Evolutionary conservation across 2,888 invertebrate genomes (phyloP), one percentile per base, ranked within the genome.

Genomic region (Uropetala carovei): DNA sequence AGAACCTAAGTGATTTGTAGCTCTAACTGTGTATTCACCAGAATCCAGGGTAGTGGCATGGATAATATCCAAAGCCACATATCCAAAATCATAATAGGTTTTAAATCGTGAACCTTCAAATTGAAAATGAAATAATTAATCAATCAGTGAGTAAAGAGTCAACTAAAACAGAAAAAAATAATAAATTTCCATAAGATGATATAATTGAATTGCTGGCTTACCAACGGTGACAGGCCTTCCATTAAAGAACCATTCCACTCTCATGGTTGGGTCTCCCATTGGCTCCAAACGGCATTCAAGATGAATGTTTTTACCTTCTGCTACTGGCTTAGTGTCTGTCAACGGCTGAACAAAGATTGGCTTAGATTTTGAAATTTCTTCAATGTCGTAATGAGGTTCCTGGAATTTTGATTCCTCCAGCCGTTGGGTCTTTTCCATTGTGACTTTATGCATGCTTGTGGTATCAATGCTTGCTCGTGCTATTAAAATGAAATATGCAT

Each of bases 21-120:
- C 99, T 93, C 98, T 96, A 83, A 97, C 98, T 0, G 98, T 99
- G 94, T 99, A 99, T 95, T 98, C 98, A 92, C 99, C 99, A 68
- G 98, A 97, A 95, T 99, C 99, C 93, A 98, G 96, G n/a, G 98
- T 97, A 92, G 98, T 98, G 30, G 98, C 97, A 94, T 99, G 98
- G 93, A 99, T 97, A 93, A 99, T 99, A 94, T 99, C 99, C 93
- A 99, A 95, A 68, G 99, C 99, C 92, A 99, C 99, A 95, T 98
- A 99, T 27, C 99, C 99, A 95, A 99, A 99, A 94, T 99, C 99
- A 94, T 99, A 98, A 95, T 99, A 98, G 56, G 99, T 99, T 94
- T 97, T 97, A 96, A 99, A 99, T 94, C 99, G 97, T 85, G 98
- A 98, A 83, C 95, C 95, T 95, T 93, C 91, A 85, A 81, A 30